Evolutionary conservation across 2,113 vertebrate species (phyloP).

Genomic region (Phoxinus phoxinus): DNA sequence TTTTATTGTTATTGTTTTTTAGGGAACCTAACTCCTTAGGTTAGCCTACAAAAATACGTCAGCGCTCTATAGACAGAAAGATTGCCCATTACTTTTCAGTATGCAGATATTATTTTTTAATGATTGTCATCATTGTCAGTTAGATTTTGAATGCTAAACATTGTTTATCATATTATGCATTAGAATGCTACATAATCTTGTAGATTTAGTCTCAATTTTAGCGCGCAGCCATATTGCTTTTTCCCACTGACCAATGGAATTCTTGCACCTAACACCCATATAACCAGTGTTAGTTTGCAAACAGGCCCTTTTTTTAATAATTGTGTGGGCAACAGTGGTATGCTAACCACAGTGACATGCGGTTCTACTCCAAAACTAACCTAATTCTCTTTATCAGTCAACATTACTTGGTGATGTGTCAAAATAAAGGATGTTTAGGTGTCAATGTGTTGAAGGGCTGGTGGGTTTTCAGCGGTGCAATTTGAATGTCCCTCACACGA

Average conservation of each 20-base stretch:
- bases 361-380: slow-evolving; percentile 1
- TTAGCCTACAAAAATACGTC: background rate
- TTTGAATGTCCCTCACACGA: background rate
- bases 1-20: too few relatives aligned
- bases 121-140: background rate
- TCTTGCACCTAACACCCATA: background rate
- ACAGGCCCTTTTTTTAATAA: background rate
- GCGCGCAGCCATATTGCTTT: background rate
- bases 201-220: background rate
- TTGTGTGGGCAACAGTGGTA: background rate
- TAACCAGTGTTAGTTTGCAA: background rate
- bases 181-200: background rate
- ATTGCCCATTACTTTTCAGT: background rate
- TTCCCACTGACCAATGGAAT: background rate
- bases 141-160: background rate
- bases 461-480: background rate
- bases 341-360: slow-evolving; percentile 17
- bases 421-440: background rate
- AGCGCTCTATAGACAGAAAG: background rate
- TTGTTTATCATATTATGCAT: background rate
- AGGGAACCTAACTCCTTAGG: background rate
- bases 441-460: background rate
- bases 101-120: background rate
- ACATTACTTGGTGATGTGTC: background rate
- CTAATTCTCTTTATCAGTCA: slow-evolving; percentile 24